Base-by-base conservation (phyloP, 2,113 vertebrate species). In the Saguinus imperator region DNA sequence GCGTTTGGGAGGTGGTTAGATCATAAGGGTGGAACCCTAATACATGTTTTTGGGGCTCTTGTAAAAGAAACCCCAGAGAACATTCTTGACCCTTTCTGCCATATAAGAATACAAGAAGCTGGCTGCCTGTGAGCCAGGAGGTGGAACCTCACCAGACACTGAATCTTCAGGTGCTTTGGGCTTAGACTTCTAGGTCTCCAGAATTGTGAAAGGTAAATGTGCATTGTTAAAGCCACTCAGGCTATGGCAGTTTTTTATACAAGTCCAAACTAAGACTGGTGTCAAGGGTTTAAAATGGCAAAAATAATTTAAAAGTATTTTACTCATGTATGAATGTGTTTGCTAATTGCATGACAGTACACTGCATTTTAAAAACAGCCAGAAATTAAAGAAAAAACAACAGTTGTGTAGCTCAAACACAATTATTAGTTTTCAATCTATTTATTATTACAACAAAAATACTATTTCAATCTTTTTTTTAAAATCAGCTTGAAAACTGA, bases 1-100 rank as follows among this genome's bases (percentile, higher is more conserved):
- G 29, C 2, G 0, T 6, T 66, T 17, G 0, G 9, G 1, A 12
- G 3, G n/a, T 45, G 6, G 1, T 27, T 6, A 16, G 37, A 17
- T n/a, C 23, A 45, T 16, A 40, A 37, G 8, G 52, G 6, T 3
- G 21, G 27, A 55, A 16, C 35, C 27, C 40, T 40, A 14, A 43
- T 6, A 12, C 2, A 11, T 66, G 16, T 1, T 45, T 5, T 37
- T 64, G 8, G 4, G 40, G 18, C 1, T 4, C 68, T 66, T 45
- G 17, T 11, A 3, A 77, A 29, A n/a, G 17, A 43, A 17, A 40
- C 13, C 32, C 6, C 35, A 87, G 3, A 82, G 11, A 29, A 17
- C 37, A 13, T 40, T 45, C 55, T 23, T 48, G 18, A 1, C 5
- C 32, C 1, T 0, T 48, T 55, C 17, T 91, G 73, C 20, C 27